Evolutionary conservation across 53 echinoderm and acorn worm species (phyloP).

Genomic region (Glandiceps talaboti): DNA sequence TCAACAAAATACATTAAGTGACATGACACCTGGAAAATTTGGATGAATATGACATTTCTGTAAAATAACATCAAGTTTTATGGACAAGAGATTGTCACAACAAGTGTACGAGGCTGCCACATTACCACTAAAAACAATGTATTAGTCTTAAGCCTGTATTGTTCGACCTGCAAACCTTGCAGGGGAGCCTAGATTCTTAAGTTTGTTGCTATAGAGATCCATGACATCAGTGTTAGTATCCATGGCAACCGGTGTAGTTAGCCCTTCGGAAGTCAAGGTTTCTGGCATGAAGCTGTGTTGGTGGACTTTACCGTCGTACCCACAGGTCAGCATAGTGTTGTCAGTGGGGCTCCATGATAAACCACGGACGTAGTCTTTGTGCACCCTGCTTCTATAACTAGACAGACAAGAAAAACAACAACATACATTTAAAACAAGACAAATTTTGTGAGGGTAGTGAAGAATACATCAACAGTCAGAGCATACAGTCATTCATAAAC

Average conservation of each 20-base stretch:
- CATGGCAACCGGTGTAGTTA: not conserved
- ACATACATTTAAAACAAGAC: no score
- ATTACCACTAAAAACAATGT: no score
- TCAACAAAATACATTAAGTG: no score
- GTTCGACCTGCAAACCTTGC: not conserved
- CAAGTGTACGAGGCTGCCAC: no score
- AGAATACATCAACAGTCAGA: not conserved
- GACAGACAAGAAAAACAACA: conserved; percentile 1
- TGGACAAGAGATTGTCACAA: no score
- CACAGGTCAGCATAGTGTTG: conserved; percentile 91
- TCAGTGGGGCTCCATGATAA: conserved; percentile 86
- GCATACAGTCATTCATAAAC: not conserved
- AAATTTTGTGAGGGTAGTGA: conserved; percentile 6
- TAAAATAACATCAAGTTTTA: no score
- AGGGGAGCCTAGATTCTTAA: not conserved
- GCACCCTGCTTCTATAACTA: conserved; percentile 92
- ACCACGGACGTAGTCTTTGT: conserved; percentile 97
- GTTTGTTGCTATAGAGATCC: not conserved
- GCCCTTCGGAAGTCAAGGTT: not conserved
- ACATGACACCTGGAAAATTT: no score
- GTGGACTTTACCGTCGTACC: conserved; percentile 79
- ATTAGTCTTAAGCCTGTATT: not conserved
- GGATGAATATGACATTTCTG: no score
- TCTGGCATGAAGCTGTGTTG: conserved; percentile 56
- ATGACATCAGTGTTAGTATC: not conserved